Base-by-base conservation (phyloP, 2,888 invertebrate genomes). In the Therioaphis trifolii region DNA sequence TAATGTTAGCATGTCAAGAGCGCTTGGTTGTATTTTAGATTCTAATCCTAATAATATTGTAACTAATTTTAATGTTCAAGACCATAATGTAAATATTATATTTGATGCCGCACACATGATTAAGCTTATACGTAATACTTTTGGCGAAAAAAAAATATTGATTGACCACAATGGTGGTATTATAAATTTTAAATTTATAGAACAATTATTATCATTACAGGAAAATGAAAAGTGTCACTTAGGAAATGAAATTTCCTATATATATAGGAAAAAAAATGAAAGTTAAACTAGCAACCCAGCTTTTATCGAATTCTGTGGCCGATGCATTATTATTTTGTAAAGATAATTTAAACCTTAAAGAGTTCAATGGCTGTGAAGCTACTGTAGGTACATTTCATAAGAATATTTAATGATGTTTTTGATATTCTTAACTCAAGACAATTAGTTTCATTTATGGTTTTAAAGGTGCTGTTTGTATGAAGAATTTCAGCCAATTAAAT, bases 321-420 rank as follows among this genome's bases (percentile, higher is more conserved):
- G 46, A 46, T 46, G 15, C 69, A 24, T 12, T 68, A 11, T 7
- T 46, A 46, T 69, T 46, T 46, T 69, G 46, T 69, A 69, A 24
- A 24, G 69, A 69, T 14, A 69, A 69, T 24, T 69, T 69, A 69
- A 43, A 69, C 43, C 46, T 69, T 15, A 46, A 46, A 14, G 46
- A 46, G 11, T 46, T 46, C 9, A 21, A 12, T 0, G 21, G 2
- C 4, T 69, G 69, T 46, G 49, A 68, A 52, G 9, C 52, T 15
- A 79, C 79, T 21, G 27, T n/a, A n/a, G n/a, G n/a, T 52, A 29
- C 49, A 49, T 35, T 79, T 69, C 52, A 69, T 79, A 15, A 46
- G 79, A 68, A 18, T 58, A 27, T 82, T 82, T 29, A 80, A 71
- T 43, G 29, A 71, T 58, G 58, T 12, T n/a, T 80, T 68, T 69